Conservation (phyloP, 2,797 vertebrate genomes). For the Fratercula arctica region DNA sequence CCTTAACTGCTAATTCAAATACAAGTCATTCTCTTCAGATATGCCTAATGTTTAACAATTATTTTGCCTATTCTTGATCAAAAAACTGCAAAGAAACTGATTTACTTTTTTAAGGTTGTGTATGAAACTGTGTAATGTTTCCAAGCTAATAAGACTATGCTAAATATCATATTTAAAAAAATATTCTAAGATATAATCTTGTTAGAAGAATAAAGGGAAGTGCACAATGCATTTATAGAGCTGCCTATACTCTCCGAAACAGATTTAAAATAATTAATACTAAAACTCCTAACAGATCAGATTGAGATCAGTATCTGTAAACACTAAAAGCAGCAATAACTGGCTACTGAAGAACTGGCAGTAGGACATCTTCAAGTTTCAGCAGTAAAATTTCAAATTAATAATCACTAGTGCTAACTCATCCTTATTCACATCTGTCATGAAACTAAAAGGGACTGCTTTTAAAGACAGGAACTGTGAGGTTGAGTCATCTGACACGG, state of each 20-base stretch:
- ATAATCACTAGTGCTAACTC: conserved; percentile 11
- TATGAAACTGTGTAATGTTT: not conserved
- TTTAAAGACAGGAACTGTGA: not conserved
- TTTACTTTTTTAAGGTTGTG: not conserved
- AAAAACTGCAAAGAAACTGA: conserved; percentile 4
- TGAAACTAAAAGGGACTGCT: not conserved
- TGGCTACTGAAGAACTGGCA: conserved; percentile 48
- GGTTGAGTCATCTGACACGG: not conserved
- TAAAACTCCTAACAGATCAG: not conserved
- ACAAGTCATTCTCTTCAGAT: not conserved
- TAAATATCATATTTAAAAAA: not conserved
- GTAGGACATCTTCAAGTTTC: conserved; percentile 44
- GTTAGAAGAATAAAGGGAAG: conserved; percentile 25
- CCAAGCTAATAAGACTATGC: not conserved
- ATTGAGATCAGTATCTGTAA: not conserved
- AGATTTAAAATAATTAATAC: not conserved
- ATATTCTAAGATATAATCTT: not conserved
- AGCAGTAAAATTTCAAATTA: conserved; percentile 54
- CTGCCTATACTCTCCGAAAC: not conserved
- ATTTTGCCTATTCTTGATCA: conserved; percentile 9
- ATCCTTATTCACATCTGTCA: not conserved
- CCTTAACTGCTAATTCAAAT: conserved; percentile 14
- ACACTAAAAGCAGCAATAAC: conserved; percentile 51
- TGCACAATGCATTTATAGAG: not conserved
- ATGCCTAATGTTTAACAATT: not conserved